Percentiles rank a stretch among this genome's conserved stretches.
Conservation (phyloP, 1,140 invertebrate species). For the Zaprionus tsacasi region DNA sequence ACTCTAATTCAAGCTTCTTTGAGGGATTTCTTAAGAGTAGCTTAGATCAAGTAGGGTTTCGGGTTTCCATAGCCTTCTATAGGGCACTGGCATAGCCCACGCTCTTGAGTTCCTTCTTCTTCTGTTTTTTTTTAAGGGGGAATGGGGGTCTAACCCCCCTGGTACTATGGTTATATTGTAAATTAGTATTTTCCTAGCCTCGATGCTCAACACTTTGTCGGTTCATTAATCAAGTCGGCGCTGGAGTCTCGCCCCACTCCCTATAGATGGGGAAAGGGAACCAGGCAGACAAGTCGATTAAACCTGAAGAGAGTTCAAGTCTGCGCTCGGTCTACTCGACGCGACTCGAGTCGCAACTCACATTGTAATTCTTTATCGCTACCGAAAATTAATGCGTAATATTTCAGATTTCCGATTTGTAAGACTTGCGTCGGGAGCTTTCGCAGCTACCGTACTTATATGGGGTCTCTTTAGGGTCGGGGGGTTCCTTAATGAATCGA, state of each 20-base stretch:
- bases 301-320: conserved; percentile 37
- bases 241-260: conserved; percentile 36
- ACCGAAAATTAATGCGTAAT: conserved; percentile 80
- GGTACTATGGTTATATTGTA: conserved; percentile 48
- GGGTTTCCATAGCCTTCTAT: not conserved
- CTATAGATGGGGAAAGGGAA: not conserved
- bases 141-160: not conserved
- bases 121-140: too few species aligned
- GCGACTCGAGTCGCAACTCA: conserved; percentile 9
- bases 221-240: conserved; percentile 71
- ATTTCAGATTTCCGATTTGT: conserved; percentile 66
- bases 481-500: conserved; percentile 57
- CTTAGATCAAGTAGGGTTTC: too few species aligned
- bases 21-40: not conserved
- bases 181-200: conserved; percentile 76
- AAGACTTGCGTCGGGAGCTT: conserved; percentile 43
- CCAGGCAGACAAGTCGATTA: conserved; percentile 37
- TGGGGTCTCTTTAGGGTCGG: not conserved
- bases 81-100: conserved; percentile 47
- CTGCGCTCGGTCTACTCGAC: not conserved
- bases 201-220: conserved; percentile 74
- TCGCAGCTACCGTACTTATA: conserved; percentile 40
- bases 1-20: not conserved
- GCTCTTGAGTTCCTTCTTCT: not conserved
- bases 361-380: conserved; percentile 72